Base-by-base conservation (phyloP, 2,888 invertebrate genomes). In the Phyllotreta striolata region DNA sequence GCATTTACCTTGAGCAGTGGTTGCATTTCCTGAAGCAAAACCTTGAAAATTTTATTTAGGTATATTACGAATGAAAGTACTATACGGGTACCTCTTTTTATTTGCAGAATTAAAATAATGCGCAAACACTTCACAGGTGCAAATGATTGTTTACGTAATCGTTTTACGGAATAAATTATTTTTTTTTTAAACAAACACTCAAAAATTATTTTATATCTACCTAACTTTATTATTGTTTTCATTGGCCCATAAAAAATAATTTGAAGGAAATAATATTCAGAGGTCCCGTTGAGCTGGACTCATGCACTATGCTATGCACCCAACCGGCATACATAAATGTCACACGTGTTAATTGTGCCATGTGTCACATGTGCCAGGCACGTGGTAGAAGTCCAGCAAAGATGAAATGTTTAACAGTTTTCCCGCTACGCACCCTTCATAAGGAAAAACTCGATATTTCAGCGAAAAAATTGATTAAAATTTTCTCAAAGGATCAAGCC, bases 271-370 rank as follows among this genome's bases (percentile, higher is more conserved):
- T 24, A 24, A 24, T 24, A 24, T 60, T 60, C 44, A 39, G 52
- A 52, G 60, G 52, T 44, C 60, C 60, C 43, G 52, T 60, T 24
- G 60, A 60, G 60, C 35, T 13, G 52, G 38, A 60, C 52, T 54
- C 56, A 58, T 54, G 59, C 62, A 59, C 58, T 66, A 62, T 71
- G 67, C 58, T 66, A 62, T 71, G 67, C 66, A 70, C 61, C 66
- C 66, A 70, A 69, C 66, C 68, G 72, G 68, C 67, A 71, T 68
- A 66, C 68, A 70, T 69, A 70, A 71, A 71, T 71, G 72, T 71
- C 76, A 74, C 75, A 73, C 74, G 74, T 75, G 75, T 72, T 72
- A 74, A 73, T 72, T 71, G 72, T 68, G 72, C 72, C 70, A 72
- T 70, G 73, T 70, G 70, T 73, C 73, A 73, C 73, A 73, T 75